These are phyloP conservation scores for Tubulanus polymorphus DNA, from an alignment of 2,888 invertebrate genomes.

Conservation along the genomic window DNA sequence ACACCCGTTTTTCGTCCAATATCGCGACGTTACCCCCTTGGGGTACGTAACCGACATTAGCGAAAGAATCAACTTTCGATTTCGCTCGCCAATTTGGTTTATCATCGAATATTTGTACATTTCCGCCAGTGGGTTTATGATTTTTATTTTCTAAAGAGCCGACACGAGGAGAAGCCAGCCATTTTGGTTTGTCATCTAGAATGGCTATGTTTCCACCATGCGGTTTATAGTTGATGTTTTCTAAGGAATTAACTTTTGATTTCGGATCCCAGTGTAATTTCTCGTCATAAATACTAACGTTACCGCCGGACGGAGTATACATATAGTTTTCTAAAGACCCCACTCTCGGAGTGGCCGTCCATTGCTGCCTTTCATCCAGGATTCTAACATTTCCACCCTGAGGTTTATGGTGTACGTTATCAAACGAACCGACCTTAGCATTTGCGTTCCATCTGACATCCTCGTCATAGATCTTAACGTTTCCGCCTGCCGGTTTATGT, in stretches of 20 bases:
- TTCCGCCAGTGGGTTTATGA: not conserved
- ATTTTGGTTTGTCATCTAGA: not conserved
- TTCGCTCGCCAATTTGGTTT: not conserved
- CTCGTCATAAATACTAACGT: constrained; percentile 1
- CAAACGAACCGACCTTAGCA: constrained; percentile 5
- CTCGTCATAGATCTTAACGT: constrained; percentile 1
- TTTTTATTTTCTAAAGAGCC: constrained; percentile 4
- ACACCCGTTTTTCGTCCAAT: not conserved
- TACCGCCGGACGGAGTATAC: not conserved
- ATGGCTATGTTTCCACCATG: constrained; percentile 8
- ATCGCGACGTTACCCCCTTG: constrained; percentile 6
- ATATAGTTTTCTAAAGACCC: constrained; percentile 4
- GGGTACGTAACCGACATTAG: constrained; percentile 12
- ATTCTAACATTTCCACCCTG: not conserved
- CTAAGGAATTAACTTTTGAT: constrained; percentile 4
- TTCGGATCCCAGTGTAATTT: constrained; percentile 9
- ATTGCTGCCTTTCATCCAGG: not conserved
- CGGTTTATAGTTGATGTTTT: constrained; percentile 3
- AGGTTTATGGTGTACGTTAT: constrained; percentile 2
- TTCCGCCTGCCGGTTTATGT: constrained; percentile 7
- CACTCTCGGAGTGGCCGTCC: constrained; percentile 3
- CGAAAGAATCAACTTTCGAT: constrained; percentile 2
- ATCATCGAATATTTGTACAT: not conserved
- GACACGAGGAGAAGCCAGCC: constrained; percentile 3
- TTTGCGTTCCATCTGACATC: constrained; percentile 2